Evolutionary conservation across 2,797 vertebrate species (phyloP).

Genomic region (Psittacula echo): DNA sequence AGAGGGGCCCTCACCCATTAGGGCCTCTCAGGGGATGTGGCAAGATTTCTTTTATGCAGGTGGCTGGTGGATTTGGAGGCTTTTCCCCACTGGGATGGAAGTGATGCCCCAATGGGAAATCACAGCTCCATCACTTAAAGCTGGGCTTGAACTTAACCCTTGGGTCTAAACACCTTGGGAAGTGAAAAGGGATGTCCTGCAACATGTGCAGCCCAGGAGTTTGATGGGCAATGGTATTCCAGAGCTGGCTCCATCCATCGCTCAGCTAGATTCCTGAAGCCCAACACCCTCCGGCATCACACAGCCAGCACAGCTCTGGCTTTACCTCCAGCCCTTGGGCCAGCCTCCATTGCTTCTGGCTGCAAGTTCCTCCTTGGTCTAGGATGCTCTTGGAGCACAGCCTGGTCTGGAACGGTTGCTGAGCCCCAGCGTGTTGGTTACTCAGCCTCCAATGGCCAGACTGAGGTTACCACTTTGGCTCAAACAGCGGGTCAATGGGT

Average conservation of each 20-base stretch:
- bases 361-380: not conserved
- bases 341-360: not conserved
- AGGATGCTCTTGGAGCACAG: not conserved
- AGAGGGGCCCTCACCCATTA: not conserved
- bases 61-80: not conserved
- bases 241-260: not conserved
- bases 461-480: not conserved
- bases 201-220: not conserved
- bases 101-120: not conserved
- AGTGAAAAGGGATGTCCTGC: not conserved
- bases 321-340: not conserved
- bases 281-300: not conserved
- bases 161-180: not conserved
- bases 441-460: not conserved
- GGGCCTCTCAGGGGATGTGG: not conserved
- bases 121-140: not conserved
- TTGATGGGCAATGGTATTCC: not conserved
- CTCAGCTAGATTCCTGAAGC: not conserved
- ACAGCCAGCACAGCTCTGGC: rapidly evolving
- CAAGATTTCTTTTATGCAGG: not conserved
- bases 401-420: not conserved
- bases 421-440: not conserved
- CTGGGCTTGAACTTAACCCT: not conserved
- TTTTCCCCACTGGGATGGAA: not conserved
- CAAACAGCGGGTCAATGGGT: not conserved